Evolutionary conservation across 2,797 vertebrate genomes (phyloP).

Genomic region (Scyliorhinus canicula): DNA sequence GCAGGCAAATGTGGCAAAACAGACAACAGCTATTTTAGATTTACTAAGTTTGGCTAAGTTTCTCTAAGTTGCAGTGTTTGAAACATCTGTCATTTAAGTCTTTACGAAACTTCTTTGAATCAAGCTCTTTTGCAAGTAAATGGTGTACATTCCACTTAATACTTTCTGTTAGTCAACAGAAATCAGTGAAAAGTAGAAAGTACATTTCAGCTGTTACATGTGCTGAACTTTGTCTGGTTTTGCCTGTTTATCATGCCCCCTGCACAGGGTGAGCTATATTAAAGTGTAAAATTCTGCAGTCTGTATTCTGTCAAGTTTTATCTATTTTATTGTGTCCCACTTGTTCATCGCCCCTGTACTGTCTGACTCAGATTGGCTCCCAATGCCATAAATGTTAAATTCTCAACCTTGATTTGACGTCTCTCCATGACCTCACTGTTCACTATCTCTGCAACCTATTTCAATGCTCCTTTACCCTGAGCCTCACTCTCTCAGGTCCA

Average conservation of each 20-base stretch:
- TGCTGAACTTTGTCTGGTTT: not conserved
- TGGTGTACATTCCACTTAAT: not conserved
- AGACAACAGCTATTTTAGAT: not conserved
- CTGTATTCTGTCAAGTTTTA: not conserved
- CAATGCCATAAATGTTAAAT: not conserved
- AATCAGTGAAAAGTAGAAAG: not conserved
- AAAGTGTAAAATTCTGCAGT: not conserved
- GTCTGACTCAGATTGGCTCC: not conserved
- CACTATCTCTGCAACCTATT: conserved; percentile 40
- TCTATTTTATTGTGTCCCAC: not conserved
- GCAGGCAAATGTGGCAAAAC: not conserved
- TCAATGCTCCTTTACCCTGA: conserved; percentile 39
- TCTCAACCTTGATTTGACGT: not conserved
- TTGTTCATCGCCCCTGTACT: not conserved
- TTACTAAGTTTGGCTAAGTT: not conserved
- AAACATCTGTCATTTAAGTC: not conserved
- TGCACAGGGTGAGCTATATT: not conserved
- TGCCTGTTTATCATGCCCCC: not conserved
- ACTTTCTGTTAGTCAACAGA: not conserved
- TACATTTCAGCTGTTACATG: not conserved
- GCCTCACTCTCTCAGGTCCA: not conserved
- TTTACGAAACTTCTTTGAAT: not conserved
- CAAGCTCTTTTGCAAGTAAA: not conserved
- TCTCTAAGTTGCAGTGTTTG: not conserved
- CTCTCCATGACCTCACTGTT: not conserved